A percentile compares a stretch with the other conserved stretches of the same genome.
phyloP scores from a whole-genome alignment of 2,888 invertebrate species.

The Aelia acuminata region DNA sequence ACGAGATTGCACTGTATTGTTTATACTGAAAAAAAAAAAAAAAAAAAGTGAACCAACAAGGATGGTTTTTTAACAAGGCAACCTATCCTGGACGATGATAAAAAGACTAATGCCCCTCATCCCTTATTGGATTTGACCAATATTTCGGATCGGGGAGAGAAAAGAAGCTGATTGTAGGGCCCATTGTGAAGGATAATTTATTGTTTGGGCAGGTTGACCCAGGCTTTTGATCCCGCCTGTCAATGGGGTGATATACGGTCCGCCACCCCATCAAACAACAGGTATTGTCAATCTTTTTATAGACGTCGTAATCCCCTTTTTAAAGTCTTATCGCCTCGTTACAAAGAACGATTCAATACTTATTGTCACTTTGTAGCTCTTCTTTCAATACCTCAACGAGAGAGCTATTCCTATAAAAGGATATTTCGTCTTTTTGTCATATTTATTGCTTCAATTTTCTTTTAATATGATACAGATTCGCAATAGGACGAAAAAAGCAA shows the following conservation, averaged over 20 bases:
- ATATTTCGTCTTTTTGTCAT: too few species aligned
- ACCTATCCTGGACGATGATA: background rate
- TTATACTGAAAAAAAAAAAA: background rate
- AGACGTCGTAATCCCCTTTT: background rate
- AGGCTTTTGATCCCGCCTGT: conserved; percentile 22
- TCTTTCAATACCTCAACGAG: background rate
- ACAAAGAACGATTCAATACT: conserved; percentile 2
- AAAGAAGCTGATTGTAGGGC: conserved; percentile 15
- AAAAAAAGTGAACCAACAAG: background rate
- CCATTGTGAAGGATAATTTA: conserved; percentile 18
- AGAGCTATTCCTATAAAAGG: too few species aligned
- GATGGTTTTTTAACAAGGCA: background rate
- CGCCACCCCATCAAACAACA: background rate
- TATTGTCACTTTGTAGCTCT: background rate
- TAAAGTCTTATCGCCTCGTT: conserved; percentile 28
- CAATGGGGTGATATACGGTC: conserved; percentile 9
- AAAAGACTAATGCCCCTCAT: background rate
- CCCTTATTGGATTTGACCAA: background rate
- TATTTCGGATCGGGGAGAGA: background rate
- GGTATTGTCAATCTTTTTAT: conserved; percentile 38
- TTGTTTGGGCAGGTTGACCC: conserved; percentile 6
- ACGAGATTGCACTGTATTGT: too few species aligned
- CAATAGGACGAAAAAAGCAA: too few species aligned
- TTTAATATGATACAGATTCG: too few species aligned
- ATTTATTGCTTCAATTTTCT: too few species aligned